Conservation (phyloP, 2,797 vertebrate genomes). For the Myotis findleyi region DNA sequence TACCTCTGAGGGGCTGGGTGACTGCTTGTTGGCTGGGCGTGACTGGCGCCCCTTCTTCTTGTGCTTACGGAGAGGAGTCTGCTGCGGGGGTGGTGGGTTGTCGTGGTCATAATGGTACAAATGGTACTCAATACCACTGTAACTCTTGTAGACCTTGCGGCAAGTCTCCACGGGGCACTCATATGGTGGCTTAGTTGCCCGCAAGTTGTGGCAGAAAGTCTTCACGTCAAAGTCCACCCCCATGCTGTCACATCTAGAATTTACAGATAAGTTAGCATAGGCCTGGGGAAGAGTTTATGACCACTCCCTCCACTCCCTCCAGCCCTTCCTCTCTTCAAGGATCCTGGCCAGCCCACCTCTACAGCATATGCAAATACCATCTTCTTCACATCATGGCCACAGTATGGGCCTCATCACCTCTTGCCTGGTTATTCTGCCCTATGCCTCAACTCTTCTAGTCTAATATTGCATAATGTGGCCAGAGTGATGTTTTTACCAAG, state of each 20-base stretch:
- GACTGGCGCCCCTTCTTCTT: slow-evolving; percentile 96
- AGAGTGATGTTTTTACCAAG: slow-evolving; percentile 10
- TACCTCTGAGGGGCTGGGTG: slow-evolving; percentile 94
- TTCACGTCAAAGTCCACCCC: slow-evolving; percentile 99
- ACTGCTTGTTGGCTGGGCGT: slow-evolving; percentile 92
- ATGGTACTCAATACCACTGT: slow-evolving; percentile 99
- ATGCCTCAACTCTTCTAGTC: background rate
- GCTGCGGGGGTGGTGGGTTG: slow-evolving; percentile 94
- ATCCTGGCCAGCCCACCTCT: slow-evolving; percentile 1
- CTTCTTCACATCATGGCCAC: background rate
- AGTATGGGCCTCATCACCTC: background rate
- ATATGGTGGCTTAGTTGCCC: slow-evolving; percentile 98
- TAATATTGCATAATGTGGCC: background rate
- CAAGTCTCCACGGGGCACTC: slow-evolving; percentile 98
- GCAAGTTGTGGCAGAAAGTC: slow-evolving; percentile 98
- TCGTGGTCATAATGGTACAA: slow-evolving; percentile 99
- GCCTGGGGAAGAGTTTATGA: background rate
- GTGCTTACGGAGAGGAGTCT: slow-evolving; percentile 95
- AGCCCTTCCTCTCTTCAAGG: background rate
- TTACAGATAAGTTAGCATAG: slow-evolving; percentile 45
- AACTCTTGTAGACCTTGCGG: slow-evolving; percentile 99
- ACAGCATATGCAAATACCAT: background rate
- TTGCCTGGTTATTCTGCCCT: background rate
- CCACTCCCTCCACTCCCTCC: background rate
- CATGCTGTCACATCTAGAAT: slow-evolving; percentile 94